These are phyloP conservation scores for Sceloporus undulatus DNA, from an alignment of 2,113 vertebrate species.

Conservation along the genomic window DNA sequence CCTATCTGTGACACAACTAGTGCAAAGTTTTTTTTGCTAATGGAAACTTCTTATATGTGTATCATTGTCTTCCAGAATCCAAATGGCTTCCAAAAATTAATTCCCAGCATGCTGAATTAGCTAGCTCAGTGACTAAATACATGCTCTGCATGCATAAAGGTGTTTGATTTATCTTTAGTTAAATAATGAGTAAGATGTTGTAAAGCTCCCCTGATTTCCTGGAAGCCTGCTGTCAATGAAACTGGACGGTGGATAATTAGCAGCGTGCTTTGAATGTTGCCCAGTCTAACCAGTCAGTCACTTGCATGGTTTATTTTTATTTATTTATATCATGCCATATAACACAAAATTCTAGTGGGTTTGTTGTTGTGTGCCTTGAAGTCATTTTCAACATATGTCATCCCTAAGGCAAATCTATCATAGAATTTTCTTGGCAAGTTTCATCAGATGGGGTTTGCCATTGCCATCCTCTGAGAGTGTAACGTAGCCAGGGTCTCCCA, in stretches of 20 bases:
- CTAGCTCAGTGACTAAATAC: neutral
- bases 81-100: neutral
- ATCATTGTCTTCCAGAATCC: neutral
- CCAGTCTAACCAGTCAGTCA: neutral
- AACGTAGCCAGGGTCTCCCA: no score
- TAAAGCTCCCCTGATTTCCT: neutral
- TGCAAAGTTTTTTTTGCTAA: neutral
- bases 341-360: no score
- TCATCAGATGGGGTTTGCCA: no score
- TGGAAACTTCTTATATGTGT: neutral
- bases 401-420: no score
- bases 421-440: no score
- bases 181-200: neutral
- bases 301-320: neutral
- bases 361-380: no score
- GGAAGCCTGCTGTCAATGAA: neutral
- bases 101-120: conserved; percentile 5
- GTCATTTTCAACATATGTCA: no score
- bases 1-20: neutral
- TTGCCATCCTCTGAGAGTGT: no score
- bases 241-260: no score
- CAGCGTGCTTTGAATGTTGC: neutral
- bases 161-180: neutral
- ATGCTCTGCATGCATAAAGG: neutral
- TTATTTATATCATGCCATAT: neutral